A percentile compares a stretch with the other conserved stretches of the same genome.
These are phyloP conservation scores for Schizaphis graminum DNA, from an alignment of 2,888 invertebrate genomes.

Conservation along the genomic window DNA sequence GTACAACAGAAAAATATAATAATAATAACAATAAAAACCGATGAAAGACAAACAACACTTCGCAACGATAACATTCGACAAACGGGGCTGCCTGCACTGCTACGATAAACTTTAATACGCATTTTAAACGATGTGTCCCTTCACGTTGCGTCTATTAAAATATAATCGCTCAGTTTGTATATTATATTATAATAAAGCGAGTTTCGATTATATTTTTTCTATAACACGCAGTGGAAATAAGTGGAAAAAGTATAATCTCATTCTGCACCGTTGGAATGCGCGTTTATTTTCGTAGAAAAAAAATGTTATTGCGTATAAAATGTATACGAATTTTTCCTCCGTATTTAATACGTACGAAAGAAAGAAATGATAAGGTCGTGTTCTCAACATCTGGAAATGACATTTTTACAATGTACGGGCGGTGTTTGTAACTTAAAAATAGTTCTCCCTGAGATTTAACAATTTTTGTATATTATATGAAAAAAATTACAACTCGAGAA, in stretches of 20 bases:
- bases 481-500: background rate
- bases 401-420: background rate
- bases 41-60: slow-evolving; percentile 16
- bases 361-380: slow-evolving; percentile 4
- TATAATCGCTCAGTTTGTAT: background rate
- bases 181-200: slow-evolving; percentile 18
- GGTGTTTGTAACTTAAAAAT: slow-evolving; percentile 7
- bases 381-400: slow-evolving; percentile 34
- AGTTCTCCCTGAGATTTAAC: background rate
- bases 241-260: background rate
- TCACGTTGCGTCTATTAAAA: background rate
- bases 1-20: background rate
- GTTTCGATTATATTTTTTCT: slow-evolving; percentile 30
- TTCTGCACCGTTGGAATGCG: background rate
- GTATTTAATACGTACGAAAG: background rate
- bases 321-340: background rate
- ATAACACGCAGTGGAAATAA: background rate
- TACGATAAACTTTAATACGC: background rate
- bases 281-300: slow-evolving; percentile 13
- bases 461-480: background rate
- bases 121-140: background rate
- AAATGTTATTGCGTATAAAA: background rate
- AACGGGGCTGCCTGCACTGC: background rate
- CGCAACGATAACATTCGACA: background rate
- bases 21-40: background rate